Evolutionary conservation across 2,797 vertebrate species (phyloP).

Genomic region (Phyllotis vaccarum): DNA sequence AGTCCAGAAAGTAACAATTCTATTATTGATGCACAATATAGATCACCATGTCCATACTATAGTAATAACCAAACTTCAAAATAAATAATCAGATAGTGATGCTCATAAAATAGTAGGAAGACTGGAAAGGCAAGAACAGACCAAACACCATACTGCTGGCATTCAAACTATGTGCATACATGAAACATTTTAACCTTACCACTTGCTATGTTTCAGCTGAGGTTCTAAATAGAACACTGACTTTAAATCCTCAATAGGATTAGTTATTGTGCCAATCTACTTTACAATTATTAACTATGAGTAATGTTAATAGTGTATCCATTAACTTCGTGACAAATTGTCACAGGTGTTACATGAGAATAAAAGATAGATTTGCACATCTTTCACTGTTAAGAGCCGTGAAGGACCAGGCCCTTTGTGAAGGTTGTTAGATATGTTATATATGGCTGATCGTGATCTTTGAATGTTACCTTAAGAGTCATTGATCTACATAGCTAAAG

Average conservation of each 20-base stretch:
- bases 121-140: constrained; percentile 25
- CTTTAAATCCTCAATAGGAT: constrained; percentile 2
- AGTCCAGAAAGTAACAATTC: constrained; percentile 11
- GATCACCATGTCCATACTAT: background rate
- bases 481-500: background rate
- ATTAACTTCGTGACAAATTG: constrained; percentile 52
- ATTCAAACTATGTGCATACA: constrained; percentile 5
- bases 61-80: background rate
- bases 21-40: background rate
- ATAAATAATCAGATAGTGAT: constrained; percentile 19
- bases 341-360: constrained; percentile 38
- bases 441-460: background rate
- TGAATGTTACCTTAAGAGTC: background rate
- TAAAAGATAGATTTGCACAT: constrained; percentile 38
- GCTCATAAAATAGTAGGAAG: constrained; percentile 43
- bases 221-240: constrained; percentile 16
- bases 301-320: constrained; percentile 41
- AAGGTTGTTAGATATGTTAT: background rate
- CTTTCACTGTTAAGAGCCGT: background rate
- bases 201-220: background rate
- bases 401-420: background rate
- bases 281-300: constrained; percentile 49
- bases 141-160: background rate
- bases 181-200: constrained; percentile 37
- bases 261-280: constrained; percentile 29